Conservation (phyloP, 2,888 invertebrate genomes). For the Mythimna ferrago region DNA sequence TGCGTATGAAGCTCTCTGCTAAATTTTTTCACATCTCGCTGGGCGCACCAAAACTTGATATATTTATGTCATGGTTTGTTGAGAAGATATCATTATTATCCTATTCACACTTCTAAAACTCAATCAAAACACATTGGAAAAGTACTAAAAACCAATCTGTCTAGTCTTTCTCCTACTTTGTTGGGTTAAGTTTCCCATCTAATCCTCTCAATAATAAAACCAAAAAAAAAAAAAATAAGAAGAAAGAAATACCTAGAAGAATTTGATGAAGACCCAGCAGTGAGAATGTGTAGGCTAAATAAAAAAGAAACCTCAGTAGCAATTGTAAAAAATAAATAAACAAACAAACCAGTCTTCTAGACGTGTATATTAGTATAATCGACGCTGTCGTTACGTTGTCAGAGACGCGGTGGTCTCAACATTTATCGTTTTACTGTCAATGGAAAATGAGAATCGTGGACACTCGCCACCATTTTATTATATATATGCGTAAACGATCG, state of each 20-base stretch:
- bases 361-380: conserved; percentile 50
- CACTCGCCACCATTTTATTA: conserved; percentile 29
- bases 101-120: neutral
- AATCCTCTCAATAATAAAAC: too few relatives aligned
- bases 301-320: too few relatives aligned
- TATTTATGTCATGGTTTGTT: neutral
- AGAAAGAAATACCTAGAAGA: too few relatives aligned
- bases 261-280: too few relatives aligned
- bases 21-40: neutral
- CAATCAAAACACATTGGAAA: neutral
- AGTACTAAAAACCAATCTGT: neutral
- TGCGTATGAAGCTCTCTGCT: too few relatives aligned
- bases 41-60: neutral
- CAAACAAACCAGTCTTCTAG: conserved; percentile 7
- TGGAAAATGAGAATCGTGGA: conserved; percentile 55
- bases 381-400: conserved; percentile 57
- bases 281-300: too few relatives aligned
- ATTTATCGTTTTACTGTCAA: conserved; percentile 60
- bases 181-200: too few relatives aligned
- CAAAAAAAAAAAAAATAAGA: too few relatives aligned
- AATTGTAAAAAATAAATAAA: conserved; percentile 24
- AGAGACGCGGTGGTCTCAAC: conserved; percentile 55
- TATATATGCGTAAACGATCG: conserved; percentile 43
- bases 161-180: too few relatives aligned
- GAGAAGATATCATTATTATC: neutral